Evolutionary conservation across 2,113 vertebrate species (phyloP), one percentile per base, ranked within the genome.

Genomic region (Arizona elegans): DNA sequence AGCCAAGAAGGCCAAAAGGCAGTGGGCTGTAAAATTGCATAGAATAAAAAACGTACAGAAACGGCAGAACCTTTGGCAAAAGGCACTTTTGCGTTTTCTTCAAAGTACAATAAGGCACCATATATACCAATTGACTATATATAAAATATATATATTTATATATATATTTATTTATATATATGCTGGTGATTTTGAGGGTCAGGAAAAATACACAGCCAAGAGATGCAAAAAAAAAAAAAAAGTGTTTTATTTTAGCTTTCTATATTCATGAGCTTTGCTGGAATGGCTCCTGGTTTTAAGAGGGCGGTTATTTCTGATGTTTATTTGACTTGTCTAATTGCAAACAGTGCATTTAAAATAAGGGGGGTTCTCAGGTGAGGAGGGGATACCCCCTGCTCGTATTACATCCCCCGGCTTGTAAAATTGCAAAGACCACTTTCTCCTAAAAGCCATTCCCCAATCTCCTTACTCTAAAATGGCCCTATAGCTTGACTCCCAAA

Each of bases 11-110:
- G n/a, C n/a, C n/a, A 97, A 29, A 97, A 96, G 94, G 96, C 94
- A 95, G 95, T 96, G 95, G 95, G 95, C 95, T 59, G 88, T 97
- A 96, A 24, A 59, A 96, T 95, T 96, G 96, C 94, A 96, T 85
- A 12, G 96, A 97, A 97, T 97, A 97, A 95, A 97, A 95, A 96
- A 97, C 2, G 96, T 96, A 97, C 70, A 96, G 96, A 96, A 98
- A 97, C 97, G 94, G 97, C 94, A 97, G 96, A 96, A 96, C 96
- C 96, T n/a, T n/a, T 65, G 62, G 62, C 11, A 29, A 94, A 94
- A 95, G 96, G 95, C 96, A 96, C 96, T 94, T 94, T 96, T 96
- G 97, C 95, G 94, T 95, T 95, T 93, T 96, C 75, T 90, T 95
- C 95, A 94, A 96, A 95, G 43, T 96, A n/a, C 29, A 95, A 94